Base-by-base conservation (phyloP, 2,113 vertebrate genomes). In the Bujurquina vittata region DNA sequence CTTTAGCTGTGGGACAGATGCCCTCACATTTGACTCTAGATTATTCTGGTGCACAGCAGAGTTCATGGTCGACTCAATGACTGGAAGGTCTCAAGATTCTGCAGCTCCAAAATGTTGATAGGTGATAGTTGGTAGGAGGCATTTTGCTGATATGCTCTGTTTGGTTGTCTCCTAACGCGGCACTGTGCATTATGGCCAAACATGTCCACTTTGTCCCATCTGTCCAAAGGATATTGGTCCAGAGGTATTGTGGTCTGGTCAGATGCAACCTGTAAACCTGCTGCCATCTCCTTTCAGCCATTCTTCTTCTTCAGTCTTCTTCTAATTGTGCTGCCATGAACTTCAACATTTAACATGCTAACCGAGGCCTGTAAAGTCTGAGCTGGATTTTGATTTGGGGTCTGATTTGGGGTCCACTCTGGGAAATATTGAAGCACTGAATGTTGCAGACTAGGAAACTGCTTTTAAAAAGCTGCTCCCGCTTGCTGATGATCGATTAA, bases 141-240 rank as follows among this genome's bases (percentile, higher is more conserved):
- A 3, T 29, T 65, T 43, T 17, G 7, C 37, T 43, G 37, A 23
- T 5, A 23, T 43, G 40, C 37, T 23, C 40, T 65, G 0, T 65
- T 65, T 65, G 14, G 23, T 65, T 43, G 23, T 43, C 62, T 43
- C 62, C n/a, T 43, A 43, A 65, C 43, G 1, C 12, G 43, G 35
- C 43, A 37, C 62, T 17, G 12, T 67, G 62, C 62, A 67, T 65
- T 26, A 46, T 43, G 17, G 22, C 26, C 62, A 67, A 22, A 46
- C 37, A 17, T 67, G 14, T 67, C 37, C 62, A 67, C 62, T 46
- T 67, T 26, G 37, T 67, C 35, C 9, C 35, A 9, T 10, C 35
- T 37, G 35, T 9, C 35, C 35, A 10, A 35, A 35, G 35, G 2
- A 9, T 2, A 33, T 33, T 6, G 33, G 2, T 7, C 33, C 0